These are phyloP conservation scores for Bufo bufo DNA, from an alignment of 2,113 vertebrate genomes.

Conservation along the genomic window DNA sequence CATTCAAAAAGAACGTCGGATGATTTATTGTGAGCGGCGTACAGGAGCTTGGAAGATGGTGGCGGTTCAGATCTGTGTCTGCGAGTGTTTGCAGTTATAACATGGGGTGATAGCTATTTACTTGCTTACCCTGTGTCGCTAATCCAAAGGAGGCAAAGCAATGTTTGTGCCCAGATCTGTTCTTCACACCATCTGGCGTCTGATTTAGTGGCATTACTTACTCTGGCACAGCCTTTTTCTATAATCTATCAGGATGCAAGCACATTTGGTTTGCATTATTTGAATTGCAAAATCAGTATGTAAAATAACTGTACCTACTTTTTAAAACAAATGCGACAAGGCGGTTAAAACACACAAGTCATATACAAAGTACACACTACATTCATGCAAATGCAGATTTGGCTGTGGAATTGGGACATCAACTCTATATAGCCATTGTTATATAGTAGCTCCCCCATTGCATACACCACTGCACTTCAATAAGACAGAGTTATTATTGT, in stretches of 20 bases:
- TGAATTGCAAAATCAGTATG: neutral
- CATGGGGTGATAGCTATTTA: slow-evolving; percentile 3
- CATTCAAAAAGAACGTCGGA: neutral
- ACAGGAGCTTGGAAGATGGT: slow-evolving; percentile 17
- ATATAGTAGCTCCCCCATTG: too few species aligned
- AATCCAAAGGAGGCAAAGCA: slow-evolving; percentile 3
- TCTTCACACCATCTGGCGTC: slow-evolving; percentile 10
- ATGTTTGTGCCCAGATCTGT: slow-evolving; percentile 6
- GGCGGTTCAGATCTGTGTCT: neutral
- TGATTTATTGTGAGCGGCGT: slow-evolving; percentile 6
- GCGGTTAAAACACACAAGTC: too few species aligned
- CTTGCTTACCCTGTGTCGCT: neutral
- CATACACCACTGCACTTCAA: too few species aligned
- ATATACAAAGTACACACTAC: too few species aligned
- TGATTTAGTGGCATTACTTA: slow-evolving; percentile 5
- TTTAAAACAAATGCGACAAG: neutral
- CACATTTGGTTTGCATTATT: slow-evolving; percentile 14
- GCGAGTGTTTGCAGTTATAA: neutral
- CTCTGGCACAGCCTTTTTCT: neutral
- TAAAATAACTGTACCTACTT: neutral
- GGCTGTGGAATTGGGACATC: too few species aligned
- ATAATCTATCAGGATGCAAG: neutral
- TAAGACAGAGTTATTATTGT: too few species aligned
- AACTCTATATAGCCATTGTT: too few species aligned
- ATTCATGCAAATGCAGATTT: too few species aligned